Percentiles rank a stretch among this genome's conserved stretches.
Conservation (phyloP, 2,797 vertebrate species). For the Gymnopithys bicolor region DNA sequence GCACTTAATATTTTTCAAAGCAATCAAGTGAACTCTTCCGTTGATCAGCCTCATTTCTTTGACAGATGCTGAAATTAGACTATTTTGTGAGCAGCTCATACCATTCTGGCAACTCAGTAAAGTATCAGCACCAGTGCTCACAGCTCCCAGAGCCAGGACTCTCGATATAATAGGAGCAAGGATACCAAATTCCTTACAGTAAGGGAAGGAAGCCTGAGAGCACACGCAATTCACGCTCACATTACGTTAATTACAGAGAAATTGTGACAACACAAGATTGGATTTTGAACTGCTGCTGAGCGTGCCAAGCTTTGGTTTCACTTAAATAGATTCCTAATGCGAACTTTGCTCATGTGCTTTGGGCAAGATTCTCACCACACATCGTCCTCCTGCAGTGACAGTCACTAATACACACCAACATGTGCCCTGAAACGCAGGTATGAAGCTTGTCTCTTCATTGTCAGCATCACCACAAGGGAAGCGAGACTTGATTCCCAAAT, state of each 20-base stretch:
- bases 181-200: slow-evolving; percentile 19
- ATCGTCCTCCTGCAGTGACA: neutral
- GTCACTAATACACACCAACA: neutral
- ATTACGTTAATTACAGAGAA: neutral
- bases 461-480: neutral
- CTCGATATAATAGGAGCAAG: neutral
- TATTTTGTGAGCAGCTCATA: neutral
- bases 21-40: slow-evolving; percentile 37
- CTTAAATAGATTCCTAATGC: neutral
- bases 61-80: slow-evolving; percentile 59
- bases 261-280: neutral
- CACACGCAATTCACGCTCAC: neutral
- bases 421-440: neutral
- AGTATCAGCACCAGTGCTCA: neutral
- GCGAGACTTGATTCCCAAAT: neutral
- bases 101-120: neutral
- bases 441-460: neutral
- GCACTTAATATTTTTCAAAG: slow-evolving; percentile 51
- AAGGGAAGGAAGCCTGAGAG: neutral
- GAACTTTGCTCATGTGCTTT: neutral
- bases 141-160: neutral
- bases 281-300: neutral
- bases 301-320: neutral
- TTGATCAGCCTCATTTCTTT: slow-evolving; percentile 46
- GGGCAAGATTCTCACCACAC: slow-evolving; percentile 37